These are phyloP conservation scores for Paramormyrops kingsleyae DNA, from an alignment of 2,113 vertebrate species.

Conservation along the genomic window DNA sequence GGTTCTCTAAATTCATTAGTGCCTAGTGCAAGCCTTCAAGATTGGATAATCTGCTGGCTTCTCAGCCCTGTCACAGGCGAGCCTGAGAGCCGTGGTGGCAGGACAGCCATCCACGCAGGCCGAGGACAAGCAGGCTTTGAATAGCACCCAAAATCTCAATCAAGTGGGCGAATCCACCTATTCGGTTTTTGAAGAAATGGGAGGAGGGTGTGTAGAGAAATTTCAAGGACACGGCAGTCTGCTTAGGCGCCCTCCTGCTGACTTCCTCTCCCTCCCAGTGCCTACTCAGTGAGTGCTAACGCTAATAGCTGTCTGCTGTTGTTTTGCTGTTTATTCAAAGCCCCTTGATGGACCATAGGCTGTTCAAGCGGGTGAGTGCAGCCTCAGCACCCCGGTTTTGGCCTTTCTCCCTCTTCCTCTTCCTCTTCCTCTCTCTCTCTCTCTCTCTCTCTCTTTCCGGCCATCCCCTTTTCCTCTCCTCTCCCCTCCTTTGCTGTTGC, in stretches of 20 bases:
- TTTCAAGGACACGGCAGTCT: background rate
- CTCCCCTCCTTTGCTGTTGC: constrained; percentile 62
- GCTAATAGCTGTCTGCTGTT: constrained; percentile 99
- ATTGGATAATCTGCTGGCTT: background rate
- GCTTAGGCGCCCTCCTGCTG: constrained; percentile 35
- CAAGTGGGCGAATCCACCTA: background rate
- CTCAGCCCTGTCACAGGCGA: background rate
- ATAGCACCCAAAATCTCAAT: background rate
- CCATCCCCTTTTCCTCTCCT: constrained; percentile 56
- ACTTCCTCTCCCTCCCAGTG: constrained; percentile 46
- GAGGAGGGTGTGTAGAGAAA: background rate
- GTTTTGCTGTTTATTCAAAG: constrained; percentile 97
- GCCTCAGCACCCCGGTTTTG: constrained; percentile 82
- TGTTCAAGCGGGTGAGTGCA: constrained; percentile 99
- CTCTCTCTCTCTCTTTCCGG: constrained; percentile 20
- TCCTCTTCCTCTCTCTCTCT: constrained; percentile 37
- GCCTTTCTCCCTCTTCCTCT: constrained; percentile 36
- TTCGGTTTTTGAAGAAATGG: constrained; percentile 32
- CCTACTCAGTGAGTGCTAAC: constrained; percentile 54
- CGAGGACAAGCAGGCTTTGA: background rate
- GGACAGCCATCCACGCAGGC: background rate
- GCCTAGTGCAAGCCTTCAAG: background rate
- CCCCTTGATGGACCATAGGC: constrained; percentile 99
- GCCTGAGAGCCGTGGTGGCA: background rate
- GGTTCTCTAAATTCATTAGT: background rate